These are phyloP conservation scores for Bufo gargarizans DNA, from an alignment of 2,113 vertebrate genomes.

Conservation along the genomic window DNA sequence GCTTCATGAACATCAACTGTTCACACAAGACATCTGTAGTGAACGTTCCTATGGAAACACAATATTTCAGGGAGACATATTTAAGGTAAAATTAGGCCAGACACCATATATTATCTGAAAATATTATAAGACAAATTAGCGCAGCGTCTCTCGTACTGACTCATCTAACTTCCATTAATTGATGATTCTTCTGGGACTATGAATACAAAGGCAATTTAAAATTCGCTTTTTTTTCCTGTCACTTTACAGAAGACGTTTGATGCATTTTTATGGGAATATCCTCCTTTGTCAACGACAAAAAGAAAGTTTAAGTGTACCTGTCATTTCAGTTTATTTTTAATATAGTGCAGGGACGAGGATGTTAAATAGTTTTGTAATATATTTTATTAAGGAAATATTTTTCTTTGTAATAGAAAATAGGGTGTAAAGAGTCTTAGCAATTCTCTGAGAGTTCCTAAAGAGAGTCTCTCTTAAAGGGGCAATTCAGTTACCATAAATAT, in stretches of 20 bases:
- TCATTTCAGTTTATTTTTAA: too few relatives aligned
- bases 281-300: not conserved
- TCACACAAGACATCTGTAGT: slow-evolving; percentile 12
- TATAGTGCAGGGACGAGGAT: too few relatives aligned
- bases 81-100: slow-evolving; percentile 34
- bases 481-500: too few relatives aligned
- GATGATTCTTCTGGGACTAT: not conserved
- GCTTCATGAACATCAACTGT: slow-evolving; percentile 15
- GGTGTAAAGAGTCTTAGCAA: too few relatives aligned
- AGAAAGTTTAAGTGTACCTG: not conserved
- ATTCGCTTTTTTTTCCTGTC: not conserved
- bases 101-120: slow-evolving; percentile 12
- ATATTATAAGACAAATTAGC: slow-evolving; percentile 38
- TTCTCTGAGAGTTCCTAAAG: too few relatives aligned
- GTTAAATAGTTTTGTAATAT: too few relatives aligned
- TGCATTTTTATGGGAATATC: not conserved
- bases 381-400: not conserved
- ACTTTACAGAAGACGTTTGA: not conserved
- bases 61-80: slow-evolving; percentile 37
- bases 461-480: too few relatives aligned
- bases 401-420: too few relatives aligned
- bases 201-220: slow-evolving; percentile 8
- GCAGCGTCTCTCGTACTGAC: not conserved
- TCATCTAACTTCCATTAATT: slow-evolving; percentile 28
- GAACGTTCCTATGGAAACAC: slow-evolving; percentile 45